Base-by-base conservation (phyloP, 2,113 vertebrate species). In the Saimiri boliviensis region DNA sequence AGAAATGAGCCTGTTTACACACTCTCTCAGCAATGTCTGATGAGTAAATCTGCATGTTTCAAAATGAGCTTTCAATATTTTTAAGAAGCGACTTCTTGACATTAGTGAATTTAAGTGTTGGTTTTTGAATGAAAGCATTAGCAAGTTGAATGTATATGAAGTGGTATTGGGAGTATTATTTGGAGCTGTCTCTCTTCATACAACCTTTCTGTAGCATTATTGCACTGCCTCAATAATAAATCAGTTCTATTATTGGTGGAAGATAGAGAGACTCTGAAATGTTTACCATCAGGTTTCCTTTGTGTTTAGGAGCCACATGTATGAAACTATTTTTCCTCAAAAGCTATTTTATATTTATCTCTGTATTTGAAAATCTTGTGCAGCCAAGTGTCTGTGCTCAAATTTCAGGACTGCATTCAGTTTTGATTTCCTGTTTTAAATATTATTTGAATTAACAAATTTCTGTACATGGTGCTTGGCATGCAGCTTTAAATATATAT, bases 191-290 rank as follows among this genome's bases (percentile, higher is more conserved):
- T 96, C 86, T 97, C 89, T 97, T 98, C 97, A 94, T 96, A 87
- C 81, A 27, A 10, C 88, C 79, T 11, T 42, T 83, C 89, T 87
- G 95, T 30, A 79, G 42, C 79, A 73, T 84, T 89, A 96, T 95
- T 95, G 27, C 45, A 7, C 89, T 19, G 0, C 84, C 81, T 83
- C 81, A 20, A 25, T 82, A n/a, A 79, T 21, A 68, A 98, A 88
- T 74, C 12, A 0, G 47, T 6, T 60, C 97, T 98, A 98, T 98
- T 98, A 98, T 98, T 99, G 98, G 98, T 71, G 85, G 58, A 94
- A 96, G 89, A 96, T 92, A 13, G 30, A 54, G 25, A 97, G 60
- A 92, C 73, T 5, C 3, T 23, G 35, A 94, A 63, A 82, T 95
- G 80, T 96, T 94, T 94, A 74, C 54, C 23, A 93, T 30, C 27